Conservation (phyloP, 2,797 vertebrate species). For the Pseudochirops cupreus region DNA sequence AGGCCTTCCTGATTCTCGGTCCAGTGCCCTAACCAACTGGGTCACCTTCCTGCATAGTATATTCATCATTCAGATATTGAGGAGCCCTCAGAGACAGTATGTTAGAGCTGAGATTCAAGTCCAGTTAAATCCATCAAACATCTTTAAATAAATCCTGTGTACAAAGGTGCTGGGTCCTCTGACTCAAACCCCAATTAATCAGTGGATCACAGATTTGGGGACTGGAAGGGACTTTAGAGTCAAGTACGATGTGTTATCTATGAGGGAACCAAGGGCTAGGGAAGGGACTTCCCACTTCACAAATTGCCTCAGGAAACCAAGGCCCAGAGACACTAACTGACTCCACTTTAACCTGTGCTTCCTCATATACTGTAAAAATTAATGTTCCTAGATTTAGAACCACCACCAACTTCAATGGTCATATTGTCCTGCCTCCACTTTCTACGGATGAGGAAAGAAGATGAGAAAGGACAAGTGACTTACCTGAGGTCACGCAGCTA, state of each 20-base stretch:
- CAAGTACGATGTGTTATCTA: neutral
- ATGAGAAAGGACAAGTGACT: neutral
- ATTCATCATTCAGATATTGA: neutral
- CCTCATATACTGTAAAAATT: neutral
- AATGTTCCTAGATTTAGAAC: neutral
- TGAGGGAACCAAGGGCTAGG: neutral
- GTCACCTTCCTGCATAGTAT: neutral
- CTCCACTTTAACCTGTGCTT: neutral
- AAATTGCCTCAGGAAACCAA: neutral
- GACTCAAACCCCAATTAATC: neutral
- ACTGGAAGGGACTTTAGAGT: neutral
- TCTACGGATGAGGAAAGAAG: neutral
- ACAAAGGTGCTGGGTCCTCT: neutral
- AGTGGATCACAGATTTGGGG: neutral
- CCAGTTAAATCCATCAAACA: neutral
- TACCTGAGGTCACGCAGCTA: neutral
- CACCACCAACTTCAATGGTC: neutral
- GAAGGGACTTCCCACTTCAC: neutral
- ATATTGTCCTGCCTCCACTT: neutral
- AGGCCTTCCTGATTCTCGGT: neutral
- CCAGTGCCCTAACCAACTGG: neutral
- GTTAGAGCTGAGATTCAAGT: neutral
- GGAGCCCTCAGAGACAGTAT: neutral
- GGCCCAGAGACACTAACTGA: neutral
- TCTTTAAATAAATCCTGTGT: neutral